A percentile compares a stretch with the other conserved stretches of the same genome.
phyloP scores from a whole-genome alignment of 2,113 vertebrate species.

The Thryonomys swinderianus region DNA sequence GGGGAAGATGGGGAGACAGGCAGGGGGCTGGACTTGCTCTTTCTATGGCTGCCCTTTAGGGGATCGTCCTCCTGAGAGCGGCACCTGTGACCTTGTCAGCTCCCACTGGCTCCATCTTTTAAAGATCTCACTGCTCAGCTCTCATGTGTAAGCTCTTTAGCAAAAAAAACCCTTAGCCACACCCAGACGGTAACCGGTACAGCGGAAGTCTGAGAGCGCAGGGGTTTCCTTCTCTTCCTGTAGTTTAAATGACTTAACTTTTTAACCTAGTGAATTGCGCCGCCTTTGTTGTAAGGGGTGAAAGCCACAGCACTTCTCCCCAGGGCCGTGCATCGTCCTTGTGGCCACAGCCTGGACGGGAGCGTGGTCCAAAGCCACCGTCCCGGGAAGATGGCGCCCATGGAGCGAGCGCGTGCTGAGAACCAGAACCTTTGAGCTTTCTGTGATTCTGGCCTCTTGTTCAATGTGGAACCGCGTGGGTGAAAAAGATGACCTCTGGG shows the following conservation, averaged over 20 bases:
- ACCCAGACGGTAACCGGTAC: neutral
- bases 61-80: neutral
- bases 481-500: neutral
- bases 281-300: neutral
- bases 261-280: neutral
- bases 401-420: neutral
- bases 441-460: neutral
- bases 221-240: neutral
- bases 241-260: neutral
- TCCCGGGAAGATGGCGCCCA: fast-evolving
- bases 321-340: fast-evolving
- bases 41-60: neutral
- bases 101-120: neutral
- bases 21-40: neutral
- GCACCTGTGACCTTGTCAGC: neutral
- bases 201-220: neutral
- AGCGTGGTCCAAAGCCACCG: fast-evolving
- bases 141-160: neutral
- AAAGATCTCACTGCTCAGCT: neutral
- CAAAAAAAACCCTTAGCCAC: neutral
- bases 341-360: neutral
- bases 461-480: neutral
- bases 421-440: neutral
- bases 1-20: neutral
- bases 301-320: neutral